Evolutionary conservation across 2,888 invertebrate species (phyloP), one percentile per base, ranked within the genome.

Genomic region (Piscicola geometra): DNA sequence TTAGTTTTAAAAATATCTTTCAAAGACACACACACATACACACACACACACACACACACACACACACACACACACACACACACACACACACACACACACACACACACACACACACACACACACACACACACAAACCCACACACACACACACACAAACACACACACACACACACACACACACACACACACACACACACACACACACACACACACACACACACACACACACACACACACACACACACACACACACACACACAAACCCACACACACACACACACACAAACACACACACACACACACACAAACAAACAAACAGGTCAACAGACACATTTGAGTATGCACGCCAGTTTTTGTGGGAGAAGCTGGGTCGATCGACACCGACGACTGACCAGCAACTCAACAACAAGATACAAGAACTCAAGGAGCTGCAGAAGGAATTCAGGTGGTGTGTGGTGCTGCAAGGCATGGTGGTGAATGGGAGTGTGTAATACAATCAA

Each of bases 381-480:
- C 25, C 41, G 18, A 76, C 73, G 21, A 50, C 60, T 2, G 76
- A 76, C 60, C 25, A 21, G 5, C 71, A 76, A 18, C 60, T 71
- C 52, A 72, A 68, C 66, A 50, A 28, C 21, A 75, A 68, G 68
- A 56, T 76, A 0, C 66, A 64, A n/a, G 36, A 30, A 9, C 66
- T 76, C 32, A 60, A 64, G n/a, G 68, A 76, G 30, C 74, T 66
- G n/a, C 76, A 76, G 41, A 67, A 47, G n/a, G 72, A 76, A 52
- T 76, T 73, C 64, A 73, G 36, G 73, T 73, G 25, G 47, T 41
- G 41, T 41, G 41, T 41, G 41, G 41, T 41, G 41, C 15, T 5
- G 5, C 9, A 9, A 15, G 5, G 41, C 15, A 15, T 41, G 41
- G 5, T 41, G 5, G 41, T 41, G 41, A 9, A 15, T 41, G 41